phyloP scores from a whole-genome alignment of 2,113 vertebrate genomes.

The Lasiurus cinereus region DNA sequence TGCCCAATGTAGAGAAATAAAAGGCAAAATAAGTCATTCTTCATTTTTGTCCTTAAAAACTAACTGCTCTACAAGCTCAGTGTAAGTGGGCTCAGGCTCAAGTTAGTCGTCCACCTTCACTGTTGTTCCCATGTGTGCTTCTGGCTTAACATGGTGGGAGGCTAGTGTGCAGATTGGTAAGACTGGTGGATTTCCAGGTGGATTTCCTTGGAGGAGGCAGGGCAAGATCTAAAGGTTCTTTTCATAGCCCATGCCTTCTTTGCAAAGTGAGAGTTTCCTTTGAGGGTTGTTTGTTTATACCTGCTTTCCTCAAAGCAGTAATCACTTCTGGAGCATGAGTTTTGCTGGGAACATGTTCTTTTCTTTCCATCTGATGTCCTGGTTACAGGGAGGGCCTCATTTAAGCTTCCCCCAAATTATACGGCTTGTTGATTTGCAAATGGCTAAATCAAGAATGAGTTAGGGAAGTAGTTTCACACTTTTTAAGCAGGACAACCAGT shows the following conservation, averaged over 20 bases:
- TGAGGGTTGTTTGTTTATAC: background rate
- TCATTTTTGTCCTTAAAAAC: background rate
- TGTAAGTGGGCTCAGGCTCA: background rate
- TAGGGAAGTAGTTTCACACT: background rate
- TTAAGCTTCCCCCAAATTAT: conserved; percentile 27
- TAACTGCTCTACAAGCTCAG: background rate
- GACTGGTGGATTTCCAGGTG: background rate
- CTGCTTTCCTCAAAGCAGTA: background rate
- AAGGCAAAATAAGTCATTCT: background rate
- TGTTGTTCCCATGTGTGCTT: background rate
- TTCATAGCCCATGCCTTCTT: background rate
- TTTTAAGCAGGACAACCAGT: background rate
- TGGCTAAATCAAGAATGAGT: background rate
- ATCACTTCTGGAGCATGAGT: background rate
- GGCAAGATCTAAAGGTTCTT: background rate
- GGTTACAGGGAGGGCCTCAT: background rate
- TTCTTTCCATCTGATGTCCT: background rate
- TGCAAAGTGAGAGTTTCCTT: background rate
- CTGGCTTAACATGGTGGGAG: background rate
- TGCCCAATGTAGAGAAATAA: background rate
- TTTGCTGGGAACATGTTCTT: background rate
- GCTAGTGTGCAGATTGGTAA: background rate
- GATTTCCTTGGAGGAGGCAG: background rate
- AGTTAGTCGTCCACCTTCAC: background rate
- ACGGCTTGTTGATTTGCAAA: background rate